A percentile compares a stretch with the other conserved stretches of the same genome.
Conservation (phyloP, 53 echinoderm and acorn worm species). For the Paracentrotus lividus region DNA sequence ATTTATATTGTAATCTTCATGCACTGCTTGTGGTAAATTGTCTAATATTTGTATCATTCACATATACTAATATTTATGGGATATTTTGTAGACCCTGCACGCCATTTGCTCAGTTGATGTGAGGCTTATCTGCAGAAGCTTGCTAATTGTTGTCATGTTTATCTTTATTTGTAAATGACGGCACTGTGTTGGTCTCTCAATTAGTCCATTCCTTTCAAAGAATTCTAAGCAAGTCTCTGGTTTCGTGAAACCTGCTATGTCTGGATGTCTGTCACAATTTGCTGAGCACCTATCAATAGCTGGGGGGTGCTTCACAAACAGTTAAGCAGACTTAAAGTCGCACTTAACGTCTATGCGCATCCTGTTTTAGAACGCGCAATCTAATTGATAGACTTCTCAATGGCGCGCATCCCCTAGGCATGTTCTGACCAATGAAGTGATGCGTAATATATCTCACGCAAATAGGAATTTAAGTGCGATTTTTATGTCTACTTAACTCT, state of each 20-base stretch:
- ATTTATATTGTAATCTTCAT: constrained; percentile 14
- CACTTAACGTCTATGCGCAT: too few relatives aligned
- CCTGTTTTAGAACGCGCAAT: too few relatives aligned
- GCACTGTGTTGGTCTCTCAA: background rate
- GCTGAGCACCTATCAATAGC: too few relatives aligned
- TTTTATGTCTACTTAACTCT: background rate
- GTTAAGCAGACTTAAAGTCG: background rate
- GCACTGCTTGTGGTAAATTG: constrained; percentile 35
- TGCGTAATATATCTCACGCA: too few relatives aligned
- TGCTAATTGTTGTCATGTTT: constrained; percentile 1
- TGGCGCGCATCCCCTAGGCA: too few relatives aligned
- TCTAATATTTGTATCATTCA: constrained; percentile 56
- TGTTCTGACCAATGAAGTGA: too few relatives aligned
- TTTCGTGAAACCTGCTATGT: background rate
- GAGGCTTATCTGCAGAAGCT: constrained; percentile 33
- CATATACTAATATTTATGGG: constrained; percentile 51
- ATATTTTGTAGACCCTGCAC: constrained; percentile 37
- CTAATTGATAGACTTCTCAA: too few relatives aligned
- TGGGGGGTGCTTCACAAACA: background rate
- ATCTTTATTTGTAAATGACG: constrained; percentile 35
- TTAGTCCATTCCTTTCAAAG: constrained; percentile 19
- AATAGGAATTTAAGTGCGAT: too few relatives aligned
- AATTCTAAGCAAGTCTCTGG: background rate
- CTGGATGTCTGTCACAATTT: background rate
- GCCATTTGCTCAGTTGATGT: constrained; percentile 51